Evolutionary conservation across 2,797 vertebrate species (phyloP).

Genomic region (Sebastes oblongus): DNA sequence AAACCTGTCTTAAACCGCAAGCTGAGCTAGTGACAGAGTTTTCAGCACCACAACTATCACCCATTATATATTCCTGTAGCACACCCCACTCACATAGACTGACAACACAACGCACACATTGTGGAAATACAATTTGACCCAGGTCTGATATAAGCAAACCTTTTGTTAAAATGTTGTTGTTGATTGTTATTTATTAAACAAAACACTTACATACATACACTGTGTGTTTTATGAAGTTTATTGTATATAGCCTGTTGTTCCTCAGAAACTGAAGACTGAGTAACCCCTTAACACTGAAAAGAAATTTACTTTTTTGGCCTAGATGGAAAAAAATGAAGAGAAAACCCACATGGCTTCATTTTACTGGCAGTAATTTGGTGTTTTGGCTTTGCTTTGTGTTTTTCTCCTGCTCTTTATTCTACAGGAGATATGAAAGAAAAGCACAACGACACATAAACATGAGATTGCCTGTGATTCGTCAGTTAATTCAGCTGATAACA

Average conservation of each 20-base stretch:
- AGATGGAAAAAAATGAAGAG: conserved; percentile 5
- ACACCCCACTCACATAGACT: background rate
- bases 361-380: conserved; percentile 39
- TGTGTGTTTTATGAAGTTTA: conserved; percentile 46
- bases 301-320: background rate
- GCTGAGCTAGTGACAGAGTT: conserved; percentile 11
- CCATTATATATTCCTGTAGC: conserved; percentile 9
- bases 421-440: conserved; percentile 12
- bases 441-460: background rate
- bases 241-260: conserved; percentile 5
- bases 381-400: conserved; percentile 38
- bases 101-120: conserved; percentile 14
- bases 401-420: conserved; percentile 29
- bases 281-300: background rate
- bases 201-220: conserved; percentile 85
- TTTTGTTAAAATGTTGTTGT: conserved; percentile 67
- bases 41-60: conserved; percentile 8
- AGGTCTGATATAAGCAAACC: conserved; percentile 57
- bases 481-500: conserved; percentile 19
- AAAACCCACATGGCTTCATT: conserved; percentile 41
- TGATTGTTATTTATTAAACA: conserved; percentile 99
- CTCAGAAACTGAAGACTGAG: background rate
- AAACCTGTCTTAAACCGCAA: conserved; percentile 32
- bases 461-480: conserved; percentile 5
- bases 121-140: conserved; percentile 58